Evolutionary conservation across 2,797 vertebrate species (phyloP), one percentile per base, ranked within the genome.

Genomic region (Pseudochirops cupreus): DNA sequence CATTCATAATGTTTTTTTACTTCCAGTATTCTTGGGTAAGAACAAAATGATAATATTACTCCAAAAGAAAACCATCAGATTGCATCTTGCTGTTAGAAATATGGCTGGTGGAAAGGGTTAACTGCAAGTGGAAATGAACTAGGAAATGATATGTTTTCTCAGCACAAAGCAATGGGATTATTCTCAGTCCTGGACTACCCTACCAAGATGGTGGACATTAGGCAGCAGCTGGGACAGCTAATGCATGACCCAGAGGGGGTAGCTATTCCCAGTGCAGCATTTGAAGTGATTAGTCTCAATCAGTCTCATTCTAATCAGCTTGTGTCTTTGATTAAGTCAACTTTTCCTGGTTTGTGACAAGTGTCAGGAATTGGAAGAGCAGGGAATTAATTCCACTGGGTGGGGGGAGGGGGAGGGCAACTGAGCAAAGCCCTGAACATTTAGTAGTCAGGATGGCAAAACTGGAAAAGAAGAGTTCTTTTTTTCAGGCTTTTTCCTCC

Each of bases 251-350:
- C 91, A 21, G 87, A 56, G 21, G 59, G 56, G 33, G 94, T 57
- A 26, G 58, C 0, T 96, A 93, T 97, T 98, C 96, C 96, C 93
- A 95, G 97, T 21, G 1, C 96, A 95, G 93, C 95, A 53, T 96
- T 56, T 97, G 93, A 97, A 97, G 92, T 50, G 94, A 97, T 97
- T 93, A 94, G 94, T 94, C 92, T 95, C 97, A 96, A 46, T 91
- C 56, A 95, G 91, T 96, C 97, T 95, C 95, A 96, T 96, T 97
- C 91, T 95, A 55, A n/a, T 96, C 95, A 93, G 93, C 94, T 97
- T 46, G 52, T 94, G 94, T 94, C 97, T 97, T 96, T 98, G 96
- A 98, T 97, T 96, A 98, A 97, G 96, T 95, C 94, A 97, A 97
- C 92, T 96, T 97, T 91, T 97, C 95, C 95, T 97, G 95, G 96